Evolutionary conservation across 92 coral and sea anemone genomes (phyloP).

Genomic region (Paramuricea clavata): DNA sequence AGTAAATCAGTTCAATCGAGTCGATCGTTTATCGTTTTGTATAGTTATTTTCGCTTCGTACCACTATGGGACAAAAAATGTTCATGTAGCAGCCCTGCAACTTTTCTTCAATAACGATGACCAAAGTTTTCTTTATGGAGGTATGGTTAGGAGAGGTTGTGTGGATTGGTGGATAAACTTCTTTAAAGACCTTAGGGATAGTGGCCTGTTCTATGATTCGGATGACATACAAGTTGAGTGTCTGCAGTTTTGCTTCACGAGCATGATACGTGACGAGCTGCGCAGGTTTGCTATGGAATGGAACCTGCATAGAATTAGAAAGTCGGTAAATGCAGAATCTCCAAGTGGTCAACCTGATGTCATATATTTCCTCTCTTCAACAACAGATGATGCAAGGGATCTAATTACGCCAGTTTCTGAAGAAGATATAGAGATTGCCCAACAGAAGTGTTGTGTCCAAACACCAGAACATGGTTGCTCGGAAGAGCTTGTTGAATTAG

Average conservation of each 20-base stretch:
- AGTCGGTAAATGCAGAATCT: conserved; percentile 56
- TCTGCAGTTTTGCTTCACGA: conserved; percentile 64
- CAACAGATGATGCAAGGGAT: conserved; percentile 60
- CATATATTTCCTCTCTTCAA: conserved; percentile 63
- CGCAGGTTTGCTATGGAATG: conserved; percentile 44
- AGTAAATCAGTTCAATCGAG: too few relatives aligned
- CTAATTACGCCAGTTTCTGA: conserved; percentile 52
- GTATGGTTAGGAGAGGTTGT: conserved; percentile 30
- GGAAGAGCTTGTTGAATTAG: conserved; percentile 54
- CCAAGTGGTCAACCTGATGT: conserved; percentile 71
- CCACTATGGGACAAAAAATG: conserved; percentile 70
- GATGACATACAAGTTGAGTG: conserved; percentile 71
- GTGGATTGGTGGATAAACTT: conserved; percentile 34
- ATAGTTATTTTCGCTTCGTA: too few relatives aligned
- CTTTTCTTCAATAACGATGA: conserved; percentile 41
- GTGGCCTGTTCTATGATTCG: conserved; percentile 55
- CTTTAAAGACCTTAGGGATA: conserved; percentile 65
- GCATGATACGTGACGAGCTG: conserved; percentile 60
- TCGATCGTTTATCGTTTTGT: too few relatives aligned
- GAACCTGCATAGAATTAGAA: conserved; percentile 65
- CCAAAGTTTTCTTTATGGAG: conserved; percentile 53
- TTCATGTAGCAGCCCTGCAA: conserved; percentile 53
- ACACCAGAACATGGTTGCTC: conserved; percentile 32
- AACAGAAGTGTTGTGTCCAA: neutral
- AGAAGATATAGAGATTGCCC: conserved; percentile 42